Conservation (phyloP, 2,888 invertebrate genomes). For the Exocentrus adspersus region DNA sequence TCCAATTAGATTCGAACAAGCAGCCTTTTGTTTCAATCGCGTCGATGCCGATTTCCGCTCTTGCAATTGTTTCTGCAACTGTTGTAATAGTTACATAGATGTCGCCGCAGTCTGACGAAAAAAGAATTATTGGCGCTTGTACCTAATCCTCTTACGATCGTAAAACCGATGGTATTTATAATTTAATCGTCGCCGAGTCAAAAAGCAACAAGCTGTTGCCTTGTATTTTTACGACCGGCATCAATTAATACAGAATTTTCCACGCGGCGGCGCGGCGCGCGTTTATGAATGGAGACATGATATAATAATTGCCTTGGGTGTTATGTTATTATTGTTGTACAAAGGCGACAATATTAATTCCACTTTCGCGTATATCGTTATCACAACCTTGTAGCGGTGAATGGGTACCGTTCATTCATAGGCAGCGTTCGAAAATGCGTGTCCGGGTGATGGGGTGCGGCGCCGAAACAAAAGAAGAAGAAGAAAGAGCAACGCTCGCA, state of each 20-base stretch:
- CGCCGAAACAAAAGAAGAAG: not conserved
- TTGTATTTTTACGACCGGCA: constrained; percentile 17
- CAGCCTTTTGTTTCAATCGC: not conserved
- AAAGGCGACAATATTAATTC: constrained; percentile 17
- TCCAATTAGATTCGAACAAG: constrained; percentile 12
- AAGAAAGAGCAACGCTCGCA: constrained; percentile 21
- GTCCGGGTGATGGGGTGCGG: too few relatives aligned
- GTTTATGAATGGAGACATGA: constrained; percentile 29
- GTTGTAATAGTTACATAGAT: too few relatives aligned
- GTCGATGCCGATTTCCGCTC: too few relatives aligned
- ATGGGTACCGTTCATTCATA: constrained; percentile 30
- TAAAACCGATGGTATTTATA: not conserved
- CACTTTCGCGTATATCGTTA: constrained; percentile 13
- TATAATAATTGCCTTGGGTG: constrained; percentile 17
- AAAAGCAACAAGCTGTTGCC: constrained; percentile 6
- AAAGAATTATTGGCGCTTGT: too few relatives aligned
- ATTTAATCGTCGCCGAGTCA: constrained; percentile 4
- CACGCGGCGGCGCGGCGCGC: too few relatives aligned
- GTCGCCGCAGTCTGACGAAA: too few relatives aligned
- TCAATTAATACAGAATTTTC: constrained; percentile 20
- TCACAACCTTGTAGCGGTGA: constrained; percentile 26
- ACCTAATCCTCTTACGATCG: too few relatives aligned
- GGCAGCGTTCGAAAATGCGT: too few relatives aligned
- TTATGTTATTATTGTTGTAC: constrained; percentile 20
- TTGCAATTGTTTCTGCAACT: too few relatives aligned